phyloP scores from a whole-genome alignment of 1,140 invertebrate species.

The Dendroctonus ponderosae region DNA sequence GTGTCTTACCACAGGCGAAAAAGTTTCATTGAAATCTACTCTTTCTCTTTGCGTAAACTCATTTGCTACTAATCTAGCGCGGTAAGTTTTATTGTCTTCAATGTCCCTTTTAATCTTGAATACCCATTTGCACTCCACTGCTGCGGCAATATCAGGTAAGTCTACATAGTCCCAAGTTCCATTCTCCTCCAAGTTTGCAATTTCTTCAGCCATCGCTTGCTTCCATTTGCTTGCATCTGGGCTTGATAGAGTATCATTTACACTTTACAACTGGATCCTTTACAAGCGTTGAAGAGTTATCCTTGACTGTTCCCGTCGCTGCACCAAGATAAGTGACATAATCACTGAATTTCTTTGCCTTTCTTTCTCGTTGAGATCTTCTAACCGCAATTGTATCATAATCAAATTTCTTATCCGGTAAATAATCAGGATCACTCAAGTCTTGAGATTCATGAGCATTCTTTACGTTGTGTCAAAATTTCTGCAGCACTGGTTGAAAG shows the following conservation, averaged over 20 bases:
- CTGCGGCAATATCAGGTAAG: too few relatives aligned
- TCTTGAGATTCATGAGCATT: not conserved
- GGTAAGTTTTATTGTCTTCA: too few relatives aligned
- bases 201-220: too few relatives aligned
- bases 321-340: constrained; percentile 2
- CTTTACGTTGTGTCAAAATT: not conserved
- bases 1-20: not conserved
- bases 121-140: too few relatives aligned
- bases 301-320: not conserved
- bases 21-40: not conserved
- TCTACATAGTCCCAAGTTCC: too few relatives aligned
- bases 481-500: not conserved
- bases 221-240: too few relatives aligned
- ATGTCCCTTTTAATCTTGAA: too few relatives aligned
- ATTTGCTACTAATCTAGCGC: too few relatives aligned
- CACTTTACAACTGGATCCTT: too few relatives aligned
- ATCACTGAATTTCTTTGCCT: not conserved
- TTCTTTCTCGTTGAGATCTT: constrained; percentile 7
- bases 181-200: too few relatives aligned
- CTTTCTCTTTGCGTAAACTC: not conserved
- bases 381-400: not conserved
- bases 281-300: too few relatives aligned
- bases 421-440: not conserved
- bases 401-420: not conserved
- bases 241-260: too few relatives aligned